These are phyloP conservation scores for Barnardius zonarius DNA, from an alignment of 2,113 vertebrate species.

Conservation along the genomic window DNA sequence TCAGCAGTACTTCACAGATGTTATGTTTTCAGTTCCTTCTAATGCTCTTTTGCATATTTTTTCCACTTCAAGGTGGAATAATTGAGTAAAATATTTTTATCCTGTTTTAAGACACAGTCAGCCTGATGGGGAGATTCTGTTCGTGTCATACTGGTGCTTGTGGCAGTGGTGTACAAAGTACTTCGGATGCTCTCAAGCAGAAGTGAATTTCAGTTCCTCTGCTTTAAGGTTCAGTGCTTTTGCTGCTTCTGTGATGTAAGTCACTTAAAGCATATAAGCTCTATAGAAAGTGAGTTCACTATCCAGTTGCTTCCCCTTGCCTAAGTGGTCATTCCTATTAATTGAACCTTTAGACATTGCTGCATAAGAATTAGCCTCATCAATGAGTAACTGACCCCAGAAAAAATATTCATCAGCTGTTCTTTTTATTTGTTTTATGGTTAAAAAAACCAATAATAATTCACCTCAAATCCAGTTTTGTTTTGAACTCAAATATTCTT, in stretches of 20 bases:
- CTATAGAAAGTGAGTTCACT: neutral
- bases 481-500: neutral
- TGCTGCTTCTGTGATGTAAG: neutral
- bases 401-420: neutral
- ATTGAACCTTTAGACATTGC: neutral
- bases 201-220: neutral
- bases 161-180: neutral
- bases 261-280: neutral
- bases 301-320: neutral
- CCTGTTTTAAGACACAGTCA: neutral
- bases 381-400: neutral
- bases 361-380: neutral
- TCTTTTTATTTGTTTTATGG: neutral
- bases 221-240: neutral
- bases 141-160: neutral
- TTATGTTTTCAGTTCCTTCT: neutral
- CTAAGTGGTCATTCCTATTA: neutral
- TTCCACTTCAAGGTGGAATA: neutral
- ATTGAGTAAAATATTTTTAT: neutral
- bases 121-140: neutral
- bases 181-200: neutral
- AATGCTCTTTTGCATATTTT: neutral
- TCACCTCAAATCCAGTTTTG: neutral
- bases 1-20: neutral
- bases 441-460: neutral